Evolutionary conservation across 2,113 vertebrate species (phyloP), one percentile per base, ranked within the genome.

Genomic region (Pteronura brasiliensis): DNA sequence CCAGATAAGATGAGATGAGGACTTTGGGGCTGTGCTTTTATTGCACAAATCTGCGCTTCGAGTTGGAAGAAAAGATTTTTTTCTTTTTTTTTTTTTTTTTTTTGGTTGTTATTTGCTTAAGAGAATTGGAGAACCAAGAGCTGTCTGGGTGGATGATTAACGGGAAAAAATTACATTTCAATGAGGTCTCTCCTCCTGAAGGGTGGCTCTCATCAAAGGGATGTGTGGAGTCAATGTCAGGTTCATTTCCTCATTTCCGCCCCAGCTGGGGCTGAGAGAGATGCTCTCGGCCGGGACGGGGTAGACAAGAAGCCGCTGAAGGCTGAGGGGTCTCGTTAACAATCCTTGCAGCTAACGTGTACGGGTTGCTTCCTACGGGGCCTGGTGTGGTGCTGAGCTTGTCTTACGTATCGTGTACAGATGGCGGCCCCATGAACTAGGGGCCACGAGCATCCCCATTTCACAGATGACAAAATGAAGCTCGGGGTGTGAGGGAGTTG

Each of bases 111-210:
- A 82, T 93, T 97, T 96, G 93, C 90, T 93, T 93, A 91, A 95
- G 88, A 95, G 91, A 87, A 84, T 7, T 65, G 82, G 90, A 90
- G 86, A 84, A 20, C 23, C 0, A 3, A 61, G 96, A 47, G 93
- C 91, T 92, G 91, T 95, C 97, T 85, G 71, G 12, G 57, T 36
- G 57, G 88, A 76, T 92, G 96, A 96, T 92, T 94, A 96, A 97
- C 92, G 79, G 85, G 83, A 1, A 72, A 47, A 92, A 80, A 96
- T 94, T 59, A 67, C 88, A 44, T 94, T 79, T 79, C n/a, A 3
- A 92, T 83, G 91, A 84, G 63, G 61, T 49, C 77, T 18, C 29
- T 88, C 23, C 69, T 96, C 17, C 72, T 52, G 81, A 63, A 92
- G 83, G 88, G 83, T 67, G 95, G 84, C 29, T 13, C 52, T 95